Evolutionary conservation across 2,113 vertebrate genomes (phyloP).

Genomic region (Cheirogaleus medius): DNA sequence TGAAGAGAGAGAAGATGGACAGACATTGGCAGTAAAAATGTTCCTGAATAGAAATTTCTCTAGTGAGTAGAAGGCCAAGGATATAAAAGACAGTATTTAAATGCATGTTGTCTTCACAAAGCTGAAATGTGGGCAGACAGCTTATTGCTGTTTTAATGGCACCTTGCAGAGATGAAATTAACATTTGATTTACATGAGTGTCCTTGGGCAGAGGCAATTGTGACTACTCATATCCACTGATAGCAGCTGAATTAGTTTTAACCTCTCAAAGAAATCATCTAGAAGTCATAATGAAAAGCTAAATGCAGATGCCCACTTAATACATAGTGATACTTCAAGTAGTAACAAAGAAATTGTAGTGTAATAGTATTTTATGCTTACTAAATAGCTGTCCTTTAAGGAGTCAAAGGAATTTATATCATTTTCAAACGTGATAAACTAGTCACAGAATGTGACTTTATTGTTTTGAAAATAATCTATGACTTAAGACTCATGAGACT

Average conservation of each 20-base stretch:
- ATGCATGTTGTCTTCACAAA: constrained; percentile 66
- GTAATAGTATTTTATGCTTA: constrained; percentile 57
- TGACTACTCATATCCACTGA: constrained; percentile 65
- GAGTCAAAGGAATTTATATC: constrained; percentile 51
- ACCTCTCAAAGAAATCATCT: constrained; percentile 74
- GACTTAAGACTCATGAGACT: not conserved
- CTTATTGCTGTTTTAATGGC: constrained; percentile 76
- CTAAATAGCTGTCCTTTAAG: constrained; percentile 49
- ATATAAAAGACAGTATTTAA: constrained; percentile 68
- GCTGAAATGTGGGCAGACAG: constrained; percentile 69
- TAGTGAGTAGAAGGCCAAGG: constrained; percentile 65
- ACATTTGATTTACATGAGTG: constrained; percentile 80
- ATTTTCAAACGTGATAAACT: constrained; percentile 40
- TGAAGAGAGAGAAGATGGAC: constrained; percentile 40
- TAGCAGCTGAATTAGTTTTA: constrained; percentile 72
- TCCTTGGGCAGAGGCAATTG: constrained; percentile 75
- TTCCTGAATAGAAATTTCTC: constrained; percentile 44
- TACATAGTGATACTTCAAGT: constrained; percentile 55
- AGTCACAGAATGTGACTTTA: not conserved
- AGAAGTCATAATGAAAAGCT: constrained; percentile 69
- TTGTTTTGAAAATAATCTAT: constrained; percentile 26
- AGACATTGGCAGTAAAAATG: constrained; percentile 46
- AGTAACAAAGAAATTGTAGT: constrained; percentile 54
- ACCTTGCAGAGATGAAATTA: constrained; percentile 78
- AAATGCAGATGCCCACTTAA: constrained; percentile 75